Evolutionary conservation across 1,140 invertebrate species (phyloP).

Genomic region (Lasaia peninsularis): DNA sequence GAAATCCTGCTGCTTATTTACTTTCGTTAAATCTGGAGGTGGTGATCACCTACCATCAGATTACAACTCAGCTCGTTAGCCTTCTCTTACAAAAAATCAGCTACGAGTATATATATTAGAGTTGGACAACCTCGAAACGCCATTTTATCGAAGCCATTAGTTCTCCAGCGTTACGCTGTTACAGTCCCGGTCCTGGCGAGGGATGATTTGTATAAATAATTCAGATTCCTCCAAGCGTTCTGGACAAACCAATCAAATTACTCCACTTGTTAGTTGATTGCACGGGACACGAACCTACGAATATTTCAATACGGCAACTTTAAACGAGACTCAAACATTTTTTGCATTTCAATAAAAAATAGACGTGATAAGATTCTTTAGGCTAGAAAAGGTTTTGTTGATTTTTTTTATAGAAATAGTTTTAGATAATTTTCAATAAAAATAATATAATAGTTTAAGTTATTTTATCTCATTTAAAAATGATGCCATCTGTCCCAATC

Average conservation of each 20-base stretch:
- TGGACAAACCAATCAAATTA: conserved; percentile 48
- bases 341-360: background rate
- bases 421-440: too few species aligned
- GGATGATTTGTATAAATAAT: conserved; percentile 51
- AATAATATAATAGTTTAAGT: too few species aligned
- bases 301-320: conserved; percentile 14
- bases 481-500: too few species aligned
- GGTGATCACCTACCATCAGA: too few species aligned
- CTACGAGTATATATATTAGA: background rate
- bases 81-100: background rate
- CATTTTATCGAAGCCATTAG: background rate
- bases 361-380: too few species aligned
- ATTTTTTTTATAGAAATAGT: background rate
- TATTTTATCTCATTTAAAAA: too few species aligned
- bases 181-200: conserved; percentile 15
- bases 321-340: background rate
- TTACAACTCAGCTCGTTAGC: too few species aligned
- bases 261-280: conserved; percentile 55
- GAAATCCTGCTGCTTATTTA: too few species aligned
- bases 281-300: conserved; percentile 22
- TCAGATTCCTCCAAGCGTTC: conserved; percentile 37
- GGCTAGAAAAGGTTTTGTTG: too few species aligned
- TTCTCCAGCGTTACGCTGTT: background rate
- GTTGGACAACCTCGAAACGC: background rate
- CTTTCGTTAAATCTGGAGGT: too few species aligned